Evolutionary conservation across 2,113 vertebrate species (phyloP), one percentile per base, ranked within the genome.

Genomic region (Ancistrus triradiatus): DNA sequence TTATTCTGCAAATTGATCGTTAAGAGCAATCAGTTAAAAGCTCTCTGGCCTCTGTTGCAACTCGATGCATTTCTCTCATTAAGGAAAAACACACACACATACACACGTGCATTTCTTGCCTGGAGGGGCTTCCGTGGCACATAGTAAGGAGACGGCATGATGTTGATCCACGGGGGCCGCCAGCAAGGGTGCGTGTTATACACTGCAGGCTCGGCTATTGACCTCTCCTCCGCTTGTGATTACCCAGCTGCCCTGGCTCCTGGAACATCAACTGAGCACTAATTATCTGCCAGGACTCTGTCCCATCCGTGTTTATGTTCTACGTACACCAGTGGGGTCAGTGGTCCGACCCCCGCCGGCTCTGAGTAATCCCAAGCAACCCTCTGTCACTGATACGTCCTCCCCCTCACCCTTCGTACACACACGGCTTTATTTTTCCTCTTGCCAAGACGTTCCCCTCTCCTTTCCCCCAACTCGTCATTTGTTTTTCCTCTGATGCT

Each of bases 221-320:
- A 88, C 85, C 84, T 85, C 83, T 18, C 59, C 73, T 73, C 83
- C 59, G 40, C 74, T 70, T 78, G 79, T 80, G 79, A 90, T 90
- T 83, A 89, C 86, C 82, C 83, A 83, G 75, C 78, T 83, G 83
- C 78, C 81, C 88, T 78, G 66, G 81, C 85, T 86, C 80, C 83
- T 79, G 84, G 78, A 89, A 85, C 87, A 89, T 90, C 85, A 83
- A 77, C 81, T 81, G 50, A 67, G 78, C 84, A 79, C 90, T 94
- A 94, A 97, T 97, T 92, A 90, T 91, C 88, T 89, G 87, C 82
- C 79, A 79, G 22, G 70, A 71, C 57, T 78, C 77, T 72, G 83
- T 79, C 75, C 76, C 40, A 60, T 60, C 68, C 13, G n/a, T 95
- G 91, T 94, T 97, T 96, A 97, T 81, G 84, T 88, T 89, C 78